Evolutionary conservation across 2,113 vertebrate genomes (phyloP).

Genomic region (Oxyura jamaicensis): DNA sequence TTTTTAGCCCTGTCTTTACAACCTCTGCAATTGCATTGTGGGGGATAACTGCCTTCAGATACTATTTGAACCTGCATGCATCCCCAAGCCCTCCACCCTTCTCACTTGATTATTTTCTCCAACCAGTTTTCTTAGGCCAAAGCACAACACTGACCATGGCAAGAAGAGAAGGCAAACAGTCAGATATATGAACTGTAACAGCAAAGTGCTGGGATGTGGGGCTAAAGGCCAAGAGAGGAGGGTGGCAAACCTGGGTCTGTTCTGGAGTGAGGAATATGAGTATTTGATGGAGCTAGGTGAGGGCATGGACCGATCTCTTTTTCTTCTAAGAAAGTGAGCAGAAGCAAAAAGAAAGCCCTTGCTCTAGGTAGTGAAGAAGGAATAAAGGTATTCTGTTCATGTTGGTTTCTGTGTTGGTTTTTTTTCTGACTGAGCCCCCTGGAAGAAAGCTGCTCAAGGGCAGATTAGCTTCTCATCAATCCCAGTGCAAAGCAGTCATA

Average conservation of each 20-base stretch:
- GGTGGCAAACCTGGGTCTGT: neutral
- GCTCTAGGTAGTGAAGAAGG: neutral
- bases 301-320: neutral
- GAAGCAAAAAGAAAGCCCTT: neutral
- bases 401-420: neutral
- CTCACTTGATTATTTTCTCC: neutral
- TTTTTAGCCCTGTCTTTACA: neutral
- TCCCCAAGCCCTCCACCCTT: neutral
- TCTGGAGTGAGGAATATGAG: neutral
- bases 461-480: neutral
- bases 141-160: neutral
- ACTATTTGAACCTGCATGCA: neutral
- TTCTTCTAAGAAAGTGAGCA: neutral
- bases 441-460: neutral
- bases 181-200: accelerated
- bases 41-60: neutral
- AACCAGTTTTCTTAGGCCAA: neutral
- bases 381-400: neutral
- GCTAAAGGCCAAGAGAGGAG: neutral
- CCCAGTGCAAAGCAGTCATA: neutral
- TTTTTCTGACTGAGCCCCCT: neutral
- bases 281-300: neutral
- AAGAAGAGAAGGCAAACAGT: neutral
- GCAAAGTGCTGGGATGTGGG: neutral
- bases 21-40: neutral